These are phyloP conservation scores for Drosophila cardini DNA, from an alignment of 1,140 invertebrate species.

Conservation along the genomic window DNA sequence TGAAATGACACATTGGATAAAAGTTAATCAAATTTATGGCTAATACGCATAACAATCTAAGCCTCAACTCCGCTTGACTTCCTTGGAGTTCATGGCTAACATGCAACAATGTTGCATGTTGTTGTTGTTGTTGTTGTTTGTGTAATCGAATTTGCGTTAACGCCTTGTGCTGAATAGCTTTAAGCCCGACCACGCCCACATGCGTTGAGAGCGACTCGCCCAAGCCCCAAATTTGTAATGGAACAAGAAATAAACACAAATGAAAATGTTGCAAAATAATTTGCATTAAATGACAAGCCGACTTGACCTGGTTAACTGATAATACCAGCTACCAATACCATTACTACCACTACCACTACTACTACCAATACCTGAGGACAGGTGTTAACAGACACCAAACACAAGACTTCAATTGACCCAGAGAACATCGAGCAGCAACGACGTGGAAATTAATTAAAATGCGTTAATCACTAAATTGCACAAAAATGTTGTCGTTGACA, in stretches of 20 bases:
- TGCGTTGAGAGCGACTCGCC: slow-evolving; percentile 36
- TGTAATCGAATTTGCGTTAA: slow-evolving; percentile 23
- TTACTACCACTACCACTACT: slow-evolving; percentile 44
- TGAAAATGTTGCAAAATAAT: slow-evolving; percentile 66
- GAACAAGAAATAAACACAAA: slow-evolving; percentile 40
- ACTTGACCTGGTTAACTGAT: slow-evolving; percentile 67
- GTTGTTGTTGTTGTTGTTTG: background rate
- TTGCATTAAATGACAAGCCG: slow-evolving; percentile 75
- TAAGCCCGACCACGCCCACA: slow-evolving; percentile 43
- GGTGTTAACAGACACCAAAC: slow-evolving; percentile 49
- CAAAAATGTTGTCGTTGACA: slow-evolving; percentile 7
- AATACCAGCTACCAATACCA: slow-evolving; percentile 45
- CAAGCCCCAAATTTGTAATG: slow-evolving; percentile 70
- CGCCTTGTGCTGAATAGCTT: slow-evolving; percentile 45
- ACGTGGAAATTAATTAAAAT: slow-evolving; percentile 43
- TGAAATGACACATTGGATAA: background rate
- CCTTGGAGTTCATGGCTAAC: slow-evolving; percentile 42
- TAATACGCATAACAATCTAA: slow-evolving; percentile 2
- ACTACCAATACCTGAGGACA: slow-evolving; percentile 49
- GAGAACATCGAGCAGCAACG: slow-evolving; percentile 2
- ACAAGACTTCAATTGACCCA: slow-evolving; percentile 31
- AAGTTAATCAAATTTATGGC: background rate
- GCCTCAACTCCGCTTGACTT: slow-evolving; percentile 3
- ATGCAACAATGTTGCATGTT: slow-evolving; percentile 13
- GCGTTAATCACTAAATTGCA: slow-evolving; percentile 29